Evolutionary conservation across 2,888 invertebrate genomes (phyloP).

Genomic region (Nephrotoma flavescens): DNA sequence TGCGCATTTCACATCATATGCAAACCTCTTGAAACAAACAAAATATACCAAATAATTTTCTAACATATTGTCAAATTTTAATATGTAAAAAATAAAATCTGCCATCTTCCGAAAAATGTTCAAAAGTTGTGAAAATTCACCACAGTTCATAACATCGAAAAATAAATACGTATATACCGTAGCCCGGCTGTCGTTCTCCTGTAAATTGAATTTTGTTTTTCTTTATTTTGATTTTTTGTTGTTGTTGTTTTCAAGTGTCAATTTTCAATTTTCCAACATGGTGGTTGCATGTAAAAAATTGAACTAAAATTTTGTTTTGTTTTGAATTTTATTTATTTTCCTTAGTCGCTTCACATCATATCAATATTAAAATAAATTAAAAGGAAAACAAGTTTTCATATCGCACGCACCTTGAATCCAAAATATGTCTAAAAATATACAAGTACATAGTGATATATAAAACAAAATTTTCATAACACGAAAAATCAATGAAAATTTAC

Average conservation of each 20-base stretch:
- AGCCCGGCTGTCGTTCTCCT: no score
- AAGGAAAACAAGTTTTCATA: neutral
- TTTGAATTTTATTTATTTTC: neutral
- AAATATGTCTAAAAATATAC: neutral
- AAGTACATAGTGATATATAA: neutral
- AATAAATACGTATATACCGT: no score
- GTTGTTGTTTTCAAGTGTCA: neutral
- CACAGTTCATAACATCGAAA: no score
- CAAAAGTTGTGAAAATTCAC: no score
- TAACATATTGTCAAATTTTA: no score
- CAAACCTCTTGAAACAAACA: no score
- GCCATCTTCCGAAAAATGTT: no score
- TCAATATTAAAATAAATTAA: neutral
- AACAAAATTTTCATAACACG: neutral
- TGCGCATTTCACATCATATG: no score
- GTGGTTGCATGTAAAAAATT: neutral
- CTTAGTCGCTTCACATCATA: neutral
- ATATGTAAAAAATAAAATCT: no score
- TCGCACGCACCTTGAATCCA: neutral
- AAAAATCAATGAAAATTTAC: neutral
- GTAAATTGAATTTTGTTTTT: no score
- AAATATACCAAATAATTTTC: no score
- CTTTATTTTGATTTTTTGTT: no score
- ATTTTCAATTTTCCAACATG: neutral
- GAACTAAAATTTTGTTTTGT: neutral